Evolutionary conservation across 2,113 vertebrate genomes (phyloP).

Genomic region (Heterocephalus glaber): DNA sequence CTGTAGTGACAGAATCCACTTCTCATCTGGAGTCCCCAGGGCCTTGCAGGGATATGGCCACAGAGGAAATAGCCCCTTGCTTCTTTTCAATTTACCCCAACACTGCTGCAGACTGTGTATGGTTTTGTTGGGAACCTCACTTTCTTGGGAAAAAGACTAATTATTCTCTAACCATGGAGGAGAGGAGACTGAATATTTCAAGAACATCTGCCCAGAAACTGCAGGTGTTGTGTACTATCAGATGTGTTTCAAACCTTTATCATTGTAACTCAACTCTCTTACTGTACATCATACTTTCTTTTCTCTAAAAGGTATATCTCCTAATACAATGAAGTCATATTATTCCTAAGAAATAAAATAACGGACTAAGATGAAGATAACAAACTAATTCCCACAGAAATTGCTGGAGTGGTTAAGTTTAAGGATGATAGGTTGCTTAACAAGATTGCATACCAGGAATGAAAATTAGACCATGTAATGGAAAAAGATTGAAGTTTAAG

Average conservation of each 20-base stretch:
- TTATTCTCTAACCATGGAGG: not conserved
- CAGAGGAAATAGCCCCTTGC: not conserved
- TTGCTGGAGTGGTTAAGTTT: not conserved
- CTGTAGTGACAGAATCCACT: not conserved
- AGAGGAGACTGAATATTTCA: not conserved
- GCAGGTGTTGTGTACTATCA: not conserved
- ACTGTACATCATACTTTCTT: conserved; percentile 1
- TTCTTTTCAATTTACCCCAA: not conserved
- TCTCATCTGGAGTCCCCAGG: not conserved
- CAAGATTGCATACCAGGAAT: conserved; percentile 30
- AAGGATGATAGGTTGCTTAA: conserved; percentile 16
- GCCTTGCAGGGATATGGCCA: not conserved
- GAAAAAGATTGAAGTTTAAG: conserved; percentile 53
- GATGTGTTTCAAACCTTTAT: not conserved
- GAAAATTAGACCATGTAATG: conserved; percentile 45
- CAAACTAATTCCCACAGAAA: conserved; percentile 59
- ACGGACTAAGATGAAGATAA: conserved; percentile 40
- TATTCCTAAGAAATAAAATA: conserved; percentile 25
- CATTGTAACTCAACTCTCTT: not conserved
- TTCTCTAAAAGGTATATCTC: conserved; percentile 42
- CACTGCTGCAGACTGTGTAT: not conserved
- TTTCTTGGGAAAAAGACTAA: conserved; percentile 34
- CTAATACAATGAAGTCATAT: conserved; percentile 24
- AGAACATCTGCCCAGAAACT: not conserved
- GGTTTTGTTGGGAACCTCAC: not conserved